phyloP scores from a whole-genome alignment of 2,888 invertebrate species.

The Phlogophora meticulosa region DNA sequence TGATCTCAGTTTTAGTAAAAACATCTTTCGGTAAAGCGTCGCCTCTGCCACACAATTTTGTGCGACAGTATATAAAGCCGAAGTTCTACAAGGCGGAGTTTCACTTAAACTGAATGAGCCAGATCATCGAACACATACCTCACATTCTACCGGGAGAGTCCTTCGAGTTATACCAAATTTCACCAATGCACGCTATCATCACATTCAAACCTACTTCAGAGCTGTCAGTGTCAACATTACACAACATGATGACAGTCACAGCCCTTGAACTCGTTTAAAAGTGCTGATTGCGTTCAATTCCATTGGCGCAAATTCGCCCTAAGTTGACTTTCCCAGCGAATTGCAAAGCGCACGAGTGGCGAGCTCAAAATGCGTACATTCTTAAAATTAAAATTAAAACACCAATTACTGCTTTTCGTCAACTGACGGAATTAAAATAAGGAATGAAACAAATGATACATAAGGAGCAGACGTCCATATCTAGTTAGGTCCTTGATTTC shows the following conservation, averaged over 20 bases:
- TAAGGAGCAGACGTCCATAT: constrained; percentile 23
- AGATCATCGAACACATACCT: constrained; percentile 12
- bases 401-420: constrained; percentile 15
- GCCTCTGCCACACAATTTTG: background rate
- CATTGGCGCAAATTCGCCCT: too few relatives aligned
- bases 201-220: too few relatives aligned
- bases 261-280: too few relatives aligned
- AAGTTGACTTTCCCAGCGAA: too few relatives aligned
- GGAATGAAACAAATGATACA: constrained; percentile 26
- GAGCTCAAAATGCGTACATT: too few relatives aligned
- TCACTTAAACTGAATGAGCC: constrained; percentile 20
- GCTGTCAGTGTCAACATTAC: too few relatives aligned
- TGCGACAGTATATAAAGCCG: constrained; percentile 1
- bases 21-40: constrained; percentile 6
- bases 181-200: too few relatives aligned
- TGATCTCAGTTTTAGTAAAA: background rate
- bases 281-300: too few relatives aligned
- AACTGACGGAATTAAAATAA: constrained; percentile 19
- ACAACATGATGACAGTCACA: too few relatives aligned
- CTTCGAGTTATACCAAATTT: background rate
- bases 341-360: too few relatives aligned
- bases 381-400: background rate
- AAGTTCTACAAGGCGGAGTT: background rate
- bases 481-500: constrained; percentile 21
- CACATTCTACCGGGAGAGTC: too few relatives aligned